Evolutionary conservation across 2,797 vertebrate species (phyloP).

Genomic region (Masticophis lateralis): DNA sequence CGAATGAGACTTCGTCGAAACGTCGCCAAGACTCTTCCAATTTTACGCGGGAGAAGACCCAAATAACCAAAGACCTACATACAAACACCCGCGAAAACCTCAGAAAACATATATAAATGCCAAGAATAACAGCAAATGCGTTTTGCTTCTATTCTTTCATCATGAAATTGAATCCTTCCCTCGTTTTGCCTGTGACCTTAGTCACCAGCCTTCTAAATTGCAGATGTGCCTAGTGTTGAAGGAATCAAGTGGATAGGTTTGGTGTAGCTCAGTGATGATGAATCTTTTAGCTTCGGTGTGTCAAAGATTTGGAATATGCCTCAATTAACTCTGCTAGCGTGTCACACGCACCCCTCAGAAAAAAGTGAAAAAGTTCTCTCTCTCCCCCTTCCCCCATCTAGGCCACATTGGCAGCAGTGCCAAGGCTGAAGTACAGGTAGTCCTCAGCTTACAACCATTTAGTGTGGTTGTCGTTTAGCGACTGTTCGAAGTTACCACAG

Average conservation of each 20-base stretch:
- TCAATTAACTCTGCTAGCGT: not conserved
- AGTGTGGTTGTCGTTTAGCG: not conserved
- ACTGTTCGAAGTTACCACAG: not conserved
- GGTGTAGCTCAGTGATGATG: too few relatives aligned
- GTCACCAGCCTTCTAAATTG: not conserved
- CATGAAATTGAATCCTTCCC: not conserved
- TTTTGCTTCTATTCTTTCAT: not conserved
- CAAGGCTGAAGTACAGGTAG: not conserved
- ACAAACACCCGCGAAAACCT: too few relatives aligned
- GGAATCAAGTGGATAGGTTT: not conserved
- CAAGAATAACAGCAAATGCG: not conserved
- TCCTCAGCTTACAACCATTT: not conserved
- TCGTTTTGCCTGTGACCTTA: not conserved
- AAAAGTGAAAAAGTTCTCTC: too few relatives aligned
- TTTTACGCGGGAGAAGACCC: too few relatives aligned
- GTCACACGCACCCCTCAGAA: not conserved
- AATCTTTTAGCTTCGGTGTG: not conserved
- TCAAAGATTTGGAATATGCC: not conserved
- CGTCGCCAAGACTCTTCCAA: too few relatives aligned
- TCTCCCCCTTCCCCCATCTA: too few relatives aligned
- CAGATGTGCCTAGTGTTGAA: not conserved
- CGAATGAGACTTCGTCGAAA: too few relatives aligned
- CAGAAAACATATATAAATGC: too few relatives aligned
- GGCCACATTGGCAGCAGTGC: not conserved
- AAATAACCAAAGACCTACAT: too few relatives aligned